Conservation (phyloP, 2,888 invertebrate genomes). For the Troides helena region DNA sequence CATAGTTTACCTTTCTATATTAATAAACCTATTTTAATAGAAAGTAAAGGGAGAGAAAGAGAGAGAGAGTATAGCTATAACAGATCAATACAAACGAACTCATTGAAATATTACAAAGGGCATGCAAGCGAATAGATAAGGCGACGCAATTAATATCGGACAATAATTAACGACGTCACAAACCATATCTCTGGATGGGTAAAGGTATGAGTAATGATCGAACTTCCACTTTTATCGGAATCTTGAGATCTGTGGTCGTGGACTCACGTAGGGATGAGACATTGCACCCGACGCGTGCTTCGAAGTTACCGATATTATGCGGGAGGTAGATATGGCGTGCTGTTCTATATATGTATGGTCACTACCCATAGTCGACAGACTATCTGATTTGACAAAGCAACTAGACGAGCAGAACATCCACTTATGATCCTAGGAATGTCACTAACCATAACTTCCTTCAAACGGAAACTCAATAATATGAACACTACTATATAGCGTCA, state of each 20-base stretch:
- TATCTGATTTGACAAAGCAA: too few species aligned
- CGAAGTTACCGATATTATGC: conserved; percentile 39
- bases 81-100: conserved; percentile 2
- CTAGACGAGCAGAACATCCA: too few species aligned
- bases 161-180: conserved; percentile 53
- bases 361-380: not conserved
- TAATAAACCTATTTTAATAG: too few species aligned
- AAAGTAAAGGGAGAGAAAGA: too few species aligned
- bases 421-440: too few species aligned
- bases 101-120: conserved; percentile 21
- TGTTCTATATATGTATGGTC: too few species aligned
- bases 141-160: conserved; percentile 48
- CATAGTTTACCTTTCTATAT: too few species aligned
- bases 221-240: conserved; percentile 43
- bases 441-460: too few species aligned
- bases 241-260: conserved; percentile 33
- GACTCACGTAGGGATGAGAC: conserved; percentile 44
- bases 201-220: conserved; percentile 49
- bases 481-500: too few species aligned
- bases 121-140: conserved; percentile 38
- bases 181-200: conserved; percentile 42
- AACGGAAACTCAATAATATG: too few species aligned
- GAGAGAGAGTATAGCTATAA: not conserved
- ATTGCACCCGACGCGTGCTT: conserved; percentile 25
- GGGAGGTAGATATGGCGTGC: not conserved